Conservation (phyloP, 2,888 invertebrate genomes). For the Orthosia incerta region DNA sequence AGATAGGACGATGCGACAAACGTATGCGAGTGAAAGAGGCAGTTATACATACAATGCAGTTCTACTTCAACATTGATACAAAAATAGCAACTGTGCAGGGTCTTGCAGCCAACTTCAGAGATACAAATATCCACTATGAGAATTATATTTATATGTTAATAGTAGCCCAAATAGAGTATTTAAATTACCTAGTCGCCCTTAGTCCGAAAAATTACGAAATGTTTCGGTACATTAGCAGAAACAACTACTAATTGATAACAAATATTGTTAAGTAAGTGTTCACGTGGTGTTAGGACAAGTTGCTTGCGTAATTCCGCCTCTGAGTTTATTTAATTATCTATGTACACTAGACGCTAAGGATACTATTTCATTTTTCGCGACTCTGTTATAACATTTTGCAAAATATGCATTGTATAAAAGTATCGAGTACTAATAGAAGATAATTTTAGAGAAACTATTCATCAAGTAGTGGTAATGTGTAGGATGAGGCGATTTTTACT, state of each 20-base stretch:
- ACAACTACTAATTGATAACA: too few species aligned
- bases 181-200: neutral
- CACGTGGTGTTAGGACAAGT: neutral
- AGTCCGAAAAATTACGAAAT: neutral
- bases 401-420: too few species aligned
- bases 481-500: neutral
- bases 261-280: too few species aligned
- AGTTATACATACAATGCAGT: too few species aligned
- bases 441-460: too few species aligned
- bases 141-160: neutral
- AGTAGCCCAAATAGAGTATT: neutral
- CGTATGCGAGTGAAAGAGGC: too few species aligned
- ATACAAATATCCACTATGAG: too few species aligned
- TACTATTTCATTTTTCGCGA: neutral
- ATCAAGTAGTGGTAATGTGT: neutral
- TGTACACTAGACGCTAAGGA: neutral
- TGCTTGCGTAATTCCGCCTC: neutral
- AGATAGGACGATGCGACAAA: too few species aligned
- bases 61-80: too few species aligned
- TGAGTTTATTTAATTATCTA: neutral
- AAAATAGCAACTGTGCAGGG: too few species aligned
- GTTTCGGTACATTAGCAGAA: neutral
- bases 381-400: neutral
- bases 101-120: too few species aligned
- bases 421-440: too few species aligned